A percentile compares a stretch with the other conserved stretches of the same genome.
These are phyloP conservation scores for Lepetodrilus schrolli DNA, from an alignment of 2,888 invertebrate genomes.

Conservation along the genomic window DNA sequence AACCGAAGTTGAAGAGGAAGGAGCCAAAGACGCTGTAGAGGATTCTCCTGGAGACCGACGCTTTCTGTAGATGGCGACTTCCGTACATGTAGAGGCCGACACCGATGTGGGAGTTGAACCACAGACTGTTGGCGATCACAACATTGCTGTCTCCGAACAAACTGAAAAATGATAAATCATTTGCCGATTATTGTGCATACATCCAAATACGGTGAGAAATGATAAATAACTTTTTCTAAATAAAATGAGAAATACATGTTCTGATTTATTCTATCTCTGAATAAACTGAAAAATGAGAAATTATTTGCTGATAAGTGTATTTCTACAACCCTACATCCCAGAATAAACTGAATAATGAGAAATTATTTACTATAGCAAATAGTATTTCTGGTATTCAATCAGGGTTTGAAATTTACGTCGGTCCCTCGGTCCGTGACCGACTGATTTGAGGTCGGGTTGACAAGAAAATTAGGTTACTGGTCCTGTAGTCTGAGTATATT, in stretches of 20 bases:
- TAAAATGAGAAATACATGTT: too few species aligned
- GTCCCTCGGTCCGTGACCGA: too few species aligned
- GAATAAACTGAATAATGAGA: constrained; percentile 70
- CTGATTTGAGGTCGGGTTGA: too few species aligned
- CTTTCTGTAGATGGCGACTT: constrained; percentile 83
- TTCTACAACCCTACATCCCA: too few species aligned
- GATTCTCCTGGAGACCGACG: constrained; percentile 83
- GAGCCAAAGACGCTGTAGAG: constrained; percentile 75
- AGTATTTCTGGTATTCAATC: too few species aligned
- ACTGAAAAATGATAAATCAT: constrained; percentile 61
- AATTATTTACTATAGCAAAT: too few species aligned
- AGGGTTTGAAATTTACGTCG: too few species aligned
- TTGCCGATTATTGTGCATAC: neutral
- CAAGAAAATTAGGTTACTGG: too few species aligned
- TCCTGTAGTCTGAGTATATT: too few species aligned
- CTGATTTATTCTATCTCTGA: constrained; percentile 68
- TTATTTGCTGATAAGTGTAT: neutral
- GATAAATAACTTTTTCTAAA: too few species aligned
- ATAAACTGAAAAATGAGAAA: constrained; percentile 67
- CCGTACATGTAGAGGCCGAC: constrained; percentile 88
- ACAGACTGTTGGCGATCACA: constrained; percentile 81
- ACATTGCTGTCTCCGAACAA: constrained; percentile 70
- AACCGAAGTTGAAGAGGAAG: constrained; percentile 89
- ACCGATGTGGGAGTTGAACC: constrained; percentile 87
- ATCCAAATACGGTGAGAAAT: too few species aligned